phyloP scores from a whole-genome alignment of 2,888 invertebrate genomes.

The Bibio marci region DNA sequence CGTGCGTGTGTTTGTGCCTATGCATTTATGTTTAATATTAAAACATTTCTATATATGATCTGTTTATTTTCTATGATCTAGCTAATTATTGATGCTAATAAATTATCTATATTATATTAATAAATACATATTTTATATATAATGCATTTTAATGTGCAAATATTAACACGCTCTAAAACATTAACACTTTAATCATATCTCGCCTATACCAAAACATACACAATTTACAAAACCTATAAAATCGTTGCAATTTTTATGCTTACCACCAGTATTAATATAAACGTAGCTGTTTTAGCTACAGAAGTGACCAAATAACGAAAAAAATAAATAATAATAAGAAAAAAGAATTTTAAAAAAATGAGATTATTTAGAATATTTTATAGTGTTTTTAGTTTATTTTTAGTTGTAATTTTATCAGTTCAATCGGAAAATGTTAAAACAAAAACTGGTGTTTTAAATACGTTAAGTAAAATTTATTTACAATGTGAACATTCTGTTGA shows the following conservation, averaged over 20 bases:
- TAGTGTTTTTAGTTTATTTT: slow-evolving; percentile 4
- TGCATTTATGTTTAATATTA: too few species aligned
- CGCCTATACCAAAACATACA: too few species aligned
- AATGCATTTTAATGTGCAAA: too few species aligned
- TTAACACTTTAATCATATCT: not conserved
- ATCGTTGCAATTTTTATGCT: too few species aligned
- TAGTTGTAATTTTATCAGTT: not conserved
- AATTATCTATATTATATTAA: slow-evolving; percentile 2
- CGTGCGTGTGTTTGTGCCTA: too few species aligned
- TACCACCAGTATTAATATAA: too few species aligned
- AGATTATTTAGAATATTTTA: not conserved
- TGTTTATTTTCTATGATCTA: slow-evolving; percentile 5
- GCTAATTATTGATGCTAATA: slow-evolving; percentile 9
- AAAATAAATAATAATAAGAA: not conserved
- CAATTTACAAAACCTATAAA: slow-evolving; percentile 1
- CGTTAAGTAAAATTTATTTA: slow-evolving; percentile 23
- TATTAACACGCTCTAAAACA: slow-evolving; percentile 11
- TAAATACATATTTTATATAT: too few species aligned
- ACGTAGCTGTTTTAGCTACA: too few species aligned
- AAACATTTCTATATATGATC: too few species aligned
- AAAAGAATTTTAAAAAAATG: not conserved
- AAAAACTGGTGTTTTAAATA: slow-evolving; percentile 13
- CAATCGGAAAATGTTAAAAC: not conserved
- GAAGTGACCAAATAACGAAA: not conserved
- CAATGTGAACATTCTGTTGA: slow-evolving; percentile 46